Evolutionary conservation across 1,140 invertebrate genomes (phyloP).

Genomic region (Tribolium madens): DNA sequence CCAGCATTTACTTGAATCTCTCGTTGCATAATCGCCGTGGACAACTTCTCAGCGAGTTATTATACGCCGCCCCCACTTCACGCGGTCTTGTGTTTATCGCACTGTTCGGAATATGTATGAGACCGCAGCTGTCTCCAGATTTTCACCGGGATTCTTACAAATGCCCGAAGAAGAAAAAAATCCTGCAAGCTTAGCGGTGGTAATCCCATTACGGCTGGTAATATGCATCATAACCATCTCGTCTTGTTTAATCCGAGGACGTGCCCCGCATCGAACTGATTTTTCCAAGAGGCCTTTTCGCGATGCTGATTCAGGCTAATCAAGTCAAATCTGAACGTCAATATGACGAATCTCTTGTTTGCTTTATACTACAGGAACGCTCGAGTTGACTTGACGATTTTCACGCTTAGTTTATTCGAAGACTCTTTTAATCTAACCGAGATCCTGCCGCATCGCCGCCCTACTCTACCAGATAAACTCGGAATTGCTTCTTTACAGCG

Average conservation of each 20-base stretch:
- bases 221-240: neutral
- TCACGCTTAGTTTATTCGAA: slow-evolving; percentile 47
- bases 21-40: slow-evolving; percentile 23
- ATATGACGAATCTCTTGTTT: slow-evolving; percentile 43
- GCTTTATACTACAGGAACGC: slow-evolving; percentile 41
- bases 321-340: slow-evolving; percentile 43
- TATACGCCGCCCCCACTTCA: slow-evolving; percentile 8
- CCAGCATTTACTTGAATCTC: slow-evolving; percentile 11
- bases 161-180: neutral
- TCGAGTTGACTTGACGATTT: slow-evolving; percentile 43
- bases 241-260: neutral
- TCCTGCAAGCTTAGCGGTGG: neutral
- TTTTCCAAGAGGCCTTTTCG: neutral
- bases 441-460: slow-evolving; percentile 22
- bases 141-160: neutral
- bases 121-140: neutral
- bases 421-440: slow-evolving; percentile 46
- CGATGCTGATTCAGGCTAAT: slow-evolving; percentile 46
- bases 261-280: neutral
- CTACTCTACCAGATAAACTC: slow-evolving; percentile 22
- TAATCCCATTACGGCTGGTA: neutral
- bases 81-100: slow-evolving; percentile 8
- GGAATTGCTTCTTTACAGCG: slow-evolving; percentile 33
- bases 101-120: slow-evolving; percentile 26
- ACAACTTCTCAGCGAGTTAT: slow-evolving; percentile 6